Base-by-base conservation (phyloP, 2,113 vertebrate species). In the Pavo muticus region DNA sequence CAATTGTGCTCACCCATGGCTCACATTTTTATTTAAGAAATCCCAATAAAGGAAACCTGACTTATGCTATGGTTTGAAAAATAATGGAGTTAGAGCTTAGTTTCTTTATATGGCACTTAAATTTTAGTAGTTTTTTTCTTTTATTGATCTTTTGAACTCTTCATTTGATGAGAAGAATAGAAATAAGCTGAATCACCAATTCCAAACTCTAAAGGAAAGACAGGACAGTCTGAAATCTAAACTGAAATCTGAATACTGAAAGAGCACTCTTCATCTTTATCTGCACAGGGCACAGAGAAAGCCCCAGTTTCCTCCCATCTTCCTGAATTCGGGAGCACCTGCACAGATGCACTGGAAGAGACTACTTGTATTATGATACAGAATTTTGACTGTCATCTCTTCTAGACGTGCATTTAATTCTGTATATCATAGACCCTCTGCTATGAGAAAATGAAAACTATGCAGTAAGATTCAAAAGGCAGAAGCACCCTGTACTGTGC, bases 11-110 rank as follows among this genome's bases (percentile, higher is more conserved):
- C 64, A 84, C 40, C 35, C 63, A 83, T 18, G 54, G 79, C 65
- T 88, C 79, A 78, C n/a, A 52, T 88, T 94, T 91, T 93, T 90
- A 68, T 87, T 90, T 94, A 93, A 93, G 79, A 95, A 95, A 93
- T 88, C 47, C 50, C 65, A 35, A 12, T 85, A 91, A 90, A 86
- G 69, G 60, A 80, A 91, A 84, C 54, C 84, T 39, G 45, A 50
- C 69, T 86, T 77, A 40, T 86, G 39, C 75, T 77, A 27, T n/a
- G 47, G 42, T 60, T 94, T 93, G 79, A 90, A 80, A 90, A 95
- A 91, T 84, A 94, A 94, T 64, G 40, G 74, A 80, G 47, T 65
- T 90, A 86, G 85, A 91, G 15, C 71, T 14, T 30, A 40, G 17
- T 88, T 90, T 91, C 90, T 93, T 95, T 74, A 48, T 86, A 74